Base-by-base conservation (phyloP, 2,797 vertebrate species). In the Euphonia xanthogaster region DNA sequence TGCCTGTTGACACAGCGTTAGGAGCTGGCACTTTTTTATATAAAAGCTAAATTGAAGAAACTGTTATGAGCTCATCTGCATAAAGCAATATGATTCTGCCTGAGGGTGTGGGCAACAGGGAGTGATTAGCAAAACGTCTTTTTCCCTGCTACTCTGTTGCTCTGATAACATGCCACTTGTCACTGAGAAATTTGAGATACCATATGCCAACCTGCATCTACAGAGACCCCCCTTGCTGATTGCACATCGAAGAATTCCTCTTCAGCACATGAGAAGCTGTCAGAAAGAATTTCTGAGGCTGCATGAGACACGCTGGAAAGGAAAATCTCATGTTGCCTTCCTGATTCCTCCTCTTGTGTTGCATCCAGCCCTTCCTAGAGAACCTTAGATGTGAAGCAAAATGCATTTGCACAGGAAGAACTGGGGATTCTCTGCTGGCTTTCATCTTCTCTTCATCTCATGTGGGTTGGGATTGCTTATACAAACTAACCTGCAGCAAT, bases 11-110 rank as follows among this genome's bases (percentile, higher is more conserved):
- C 98, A 98, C 98, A 98, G 98, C 94, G 82, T 97, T 97, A 96
- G 97, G 97, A 98, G 97, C 97, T 96, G 98, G 97, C 97, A 92
- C 96, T 95, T 97, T 96, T 98, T 98, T 97, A 97, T 98, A 97
- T 96, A 97, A 98, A 97, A 98, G 98, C 98, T 98, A 98, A 99
- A 99, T 98, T 98, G 98, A 98, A 97, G 98, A 97, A 98, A 98
- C 98, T 98, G 98, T 98, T 98, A 98, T 98, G 98, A 98, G 98
- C 98, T 99, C 98, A 99, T 99, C 98, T 99, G 98, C 98, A 99
- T 99, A 98, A 99, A 99, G 98, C 97, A 98, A 98, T 97, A 97
- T 97, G 98, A 98, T 98, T 98, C 97, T 94, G 99, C 99, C 99
- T 95, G 88, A 98, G 98, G 99, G 98, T 97, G 97, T 90, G 97